Evolutionary conservation across 1,140 invertebrate species (phyloP).

Genomic region (Oncopeltus fasciatus): DNA sequence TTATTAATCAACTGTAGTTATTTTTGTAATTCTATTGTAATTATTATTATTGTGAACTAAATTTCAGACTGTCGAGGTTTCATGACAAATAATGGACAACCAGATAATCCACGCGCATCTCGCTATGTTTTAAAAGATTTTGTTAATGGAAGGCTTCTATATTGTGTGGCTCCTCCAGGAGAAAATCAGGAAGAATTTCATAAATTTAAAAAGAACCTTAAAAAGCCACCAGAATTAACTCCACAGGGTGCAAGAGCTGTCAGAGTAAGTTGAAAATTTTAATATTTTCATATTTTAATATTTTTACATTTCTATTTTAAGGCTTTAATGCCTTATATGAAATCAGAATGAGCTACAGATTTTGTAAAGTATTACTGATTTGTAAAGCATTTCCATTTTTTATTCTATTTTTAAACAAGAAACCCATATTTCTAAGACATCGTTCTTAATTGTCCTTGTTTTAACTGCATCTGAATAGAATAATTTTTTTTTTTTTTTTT

Average conservation of each 20-base stretch:
- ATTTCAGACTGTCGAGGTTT: slow-evolving; percentile 59
- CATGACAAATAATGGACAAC: slow-evolving; percentile 88
- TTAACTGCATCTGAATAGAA: too few species aligned
- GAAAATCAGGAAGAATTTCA: slow-evolving; percentile 52
- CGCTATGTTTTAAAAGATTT: slow-evolving; percentile 87
- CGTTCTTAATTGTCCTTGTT: too few species aligned
- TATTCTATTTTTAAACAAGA: too few species aligned
- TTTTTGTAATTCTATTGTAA: neutral
- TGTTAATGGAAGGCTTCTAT: slow-evolving; percentile 74
- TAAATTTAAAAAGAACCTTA: slow-evolving; percentile 31
- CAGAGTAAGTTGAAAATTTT: too few species aligned
- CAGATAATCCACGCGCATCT: slow-evolving; percentile 80
- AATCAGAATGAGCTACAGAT: too few species aligned
- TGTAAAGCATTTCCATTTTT: too few species aligned
- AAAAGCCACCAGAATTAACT: slow-evolving; percentile 1
- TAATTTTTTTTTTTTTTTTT: too few species aligned
- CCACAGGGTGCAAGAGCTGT: slow-evolving; percentile 11
- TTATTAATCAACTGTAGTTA: neutral
- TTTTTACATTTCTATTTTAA: too few species aligned
- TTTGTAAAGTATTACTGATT: too few species aligned
- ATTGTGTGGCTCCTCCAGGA: slow-evolving; percentile 72
- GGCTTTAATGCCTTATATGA: too few species aligned
- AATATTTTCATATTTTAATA: too few species aligned
- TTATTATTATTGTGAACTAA: neutral
- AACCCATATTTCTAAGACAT: too few species aligned